These are phyloP conservation scores for Corythaeola cristata DNA, from an alignment of 2,113 vertebrate species.

Conservation along the genomic window DNA sequence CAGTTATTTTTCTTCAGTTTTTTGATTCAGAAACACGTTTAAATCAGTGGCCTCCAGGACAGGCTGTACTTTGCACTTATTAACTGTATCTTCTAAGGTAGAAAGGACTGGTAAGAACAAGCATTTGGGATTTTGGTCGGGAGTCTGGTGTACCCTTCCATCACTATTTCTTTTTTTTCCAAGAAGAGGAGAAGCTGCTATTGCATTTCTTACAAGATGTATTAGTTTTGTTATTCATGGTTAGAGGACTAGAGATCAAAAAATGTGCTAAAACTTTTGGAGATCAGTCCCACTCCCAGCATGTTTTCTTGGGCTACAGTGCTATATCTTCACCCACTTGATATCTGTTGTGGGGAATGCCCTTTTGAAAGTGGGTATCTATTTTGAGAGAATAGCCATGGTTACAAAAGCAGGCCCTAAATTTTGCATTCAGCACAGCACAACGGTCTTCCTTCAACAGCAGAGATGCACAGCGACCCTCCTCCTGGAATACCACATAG, in stretches of 20 bases:
- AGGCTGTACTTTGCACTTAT: neutral
- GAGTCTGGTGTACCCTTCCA: neutral
- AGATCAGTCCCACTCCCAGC: neutral
- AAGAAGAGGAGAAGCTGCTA: neutral
- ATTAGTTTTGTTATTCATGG: conserved; percentile 20
- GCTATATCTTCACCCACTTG: conserved; percentile 16
- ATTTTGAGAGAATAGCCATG: conserved; percentile 44
- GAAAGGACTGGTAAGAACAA: neutral
- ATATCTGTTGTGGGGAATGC: conserved; percentile 7
- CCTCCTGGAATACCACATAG: neutral
- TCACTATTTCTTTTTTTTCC: neutral
- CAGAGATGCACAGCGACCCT: neutral
- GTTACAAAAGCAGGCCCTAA: conserved; percentile 30
- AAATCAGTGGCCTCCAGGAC: neutral
- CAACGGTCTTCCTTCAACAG: neutral
- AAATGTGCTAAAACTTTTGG: conserved; percentile 12
- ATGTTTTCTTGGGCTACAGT: conserved; percentile 7
- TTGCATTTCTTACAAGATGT: neutral
- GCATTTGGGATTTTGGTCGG: neutral
- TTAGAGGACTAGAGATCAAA: conserved; percentile 23
- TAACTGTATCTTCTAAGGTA: neutral
- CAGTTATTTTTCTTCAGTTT: neutral
- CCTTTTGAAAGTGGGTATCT: conserved; percentile 33
- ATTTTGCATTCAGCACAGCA: conserved; percentile 8
- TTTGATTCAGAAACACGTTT: neutral